A percentile compares a stretch with the other conserved stretches of the same genome.
Evolutionary conservation across 1,140 invertebrate species (phyloP).

Genomic region (Rhynchophorus ferrugineus): DNA sequence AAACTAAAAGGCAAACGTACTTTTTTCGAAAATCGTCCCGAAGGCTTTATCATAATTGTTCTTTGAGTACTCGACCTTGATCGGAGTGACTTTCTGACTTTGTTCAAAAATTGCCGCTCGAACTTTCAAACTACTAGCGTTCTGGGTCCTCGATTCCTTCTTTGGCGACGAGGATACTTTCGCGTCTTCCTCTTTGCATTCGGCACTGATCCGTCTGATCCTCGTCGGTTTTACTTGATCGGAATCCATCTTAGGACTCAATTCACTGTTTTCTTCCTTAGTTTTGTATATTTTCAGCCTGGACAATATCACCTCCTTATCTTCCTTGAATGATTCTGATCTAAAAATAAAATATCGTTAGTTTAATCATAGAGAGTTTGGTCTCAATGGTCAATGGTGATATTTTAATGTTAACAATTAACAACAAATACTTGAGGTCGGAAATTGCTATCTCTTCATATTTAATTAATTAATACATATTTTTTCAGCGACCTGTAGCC

Average conservation of each 20-base stretch:
- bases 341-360: constrained; percentile 47
- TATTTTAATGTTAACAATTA: too few species aligned
- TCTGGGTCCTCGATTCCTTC: constrained; percentile 10
- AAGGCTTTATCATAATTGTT: not conserved
- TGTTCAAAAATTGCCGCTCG: constrained; percentile 33
- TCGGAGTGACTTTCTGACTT: constrained; percentile 19
- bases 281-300: constrained; percentile 35
- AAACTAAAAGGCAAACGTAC: not conserved
- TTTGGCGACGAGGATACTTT: not conserved
- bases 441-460: too few species aligned
- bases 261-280: constrained; percentile 25
- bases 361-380: too few species aligned
- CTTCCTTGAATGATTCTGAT: constrained; percentile 68
- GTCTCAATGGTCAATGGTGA: too few species aligned
- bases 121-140: constrained; percentile 27
- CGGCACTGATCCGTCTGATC: constrained; percentile 19
- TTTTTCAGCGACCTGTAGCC: too few species aligned
- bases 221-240: constrained; percentile 11
- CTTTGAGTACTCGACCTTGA: constrained; percentile 8
- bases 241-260: constrained; percentile 1
- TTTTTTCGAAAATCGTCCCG: constrained; percentile 6
- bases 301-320: constrained; percentile 43
- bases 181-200: not conserved
- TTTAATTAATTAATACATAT: too few species aligned
- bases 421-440: too few species aligned